Evolutionary conservation across 2,797 vertebrate genomes (phyloP).

Genomic region (Myiotriccus ornatus): DNA sequence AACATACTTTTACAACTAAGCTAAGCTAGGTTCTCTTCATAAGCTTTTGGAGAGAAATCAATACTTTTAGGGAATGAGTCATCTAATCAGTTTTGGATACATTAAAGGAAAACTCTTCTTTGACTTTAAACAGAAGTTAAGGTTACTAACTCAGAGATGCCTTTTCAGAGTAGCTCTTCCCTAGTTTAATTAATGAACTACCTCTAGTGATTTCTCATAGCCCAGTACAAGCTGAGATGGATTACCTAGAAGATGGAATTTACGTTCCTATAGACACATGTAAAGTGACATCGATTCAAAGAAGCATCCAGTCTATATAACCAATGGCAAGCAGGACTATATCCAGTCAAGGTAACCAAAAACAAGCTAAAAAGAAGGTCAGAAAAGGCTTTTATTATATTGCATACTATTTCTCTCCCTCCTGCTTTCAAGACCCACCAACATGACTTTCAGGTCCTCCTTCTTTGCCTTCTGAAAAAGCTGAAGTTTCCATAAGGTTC

Average conservation of each 20-base stretch:
- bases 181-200: not conserved
- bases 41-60: not conserved
- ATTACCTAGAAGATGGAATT: not conserved
- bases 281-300: not conserved
- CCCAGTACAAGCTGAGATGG: not conserved
- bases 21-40: not conserved
- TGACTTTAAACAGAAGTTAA: conserved; percentile 12
- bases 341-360: not conserved
- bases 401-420: not conserved
- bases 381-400: not conserved
- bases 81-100: not conserved
- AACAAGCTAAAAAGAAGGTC: not conserved
- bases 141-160: not conserved
- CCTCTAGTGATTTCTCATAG: not conserved
- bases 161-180: not conserved
- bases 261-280: not conserved
- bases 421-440: not conserved
- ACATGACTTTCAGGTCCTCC: not conserved
- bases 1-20: conserved; percentile 25
- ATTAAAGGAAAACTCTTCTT: conserved; percentile 2
- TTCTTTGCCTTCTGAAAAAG: not conserved
- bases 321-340: not conserved
- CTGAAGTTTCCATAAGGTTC: not conserved
- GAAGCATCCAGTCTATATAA: not conserved
- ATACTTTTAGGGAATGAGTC: conserved; percentile 22